A percentile compares a stretch with the other conserved stretches of the same genome.
These are phyloP conservation scores for Tinea trinotella DNA, from an alignment of 2,888 invertebrate species.

Conservation along the genomic window DNA sequence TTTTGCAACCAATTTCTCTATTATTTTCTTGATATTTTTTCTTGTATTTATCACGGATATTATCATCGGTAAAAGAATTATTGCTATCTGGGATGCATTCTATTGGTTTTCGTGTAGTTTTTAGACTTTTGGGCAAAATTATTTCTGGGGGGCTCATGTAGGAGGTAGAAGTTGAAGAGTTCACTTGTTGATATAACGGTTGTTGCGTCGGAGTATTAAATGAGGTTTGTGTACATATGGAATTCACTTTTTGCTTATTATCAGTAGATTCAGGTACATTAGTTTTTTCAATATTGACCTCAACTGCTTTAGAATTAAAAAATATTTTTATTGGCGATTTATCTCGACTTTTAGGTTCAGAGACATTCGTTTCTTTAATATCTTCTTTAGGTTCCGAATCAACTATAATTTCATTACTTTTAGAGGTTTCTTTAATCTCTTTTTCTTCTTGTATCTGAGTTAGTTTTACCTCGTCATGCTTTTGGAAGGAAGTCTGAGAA, in stretches of 20 bases:
- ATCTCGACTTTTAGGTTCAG: too few species aligned
- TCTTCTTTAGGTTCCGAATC: too few species aligned
- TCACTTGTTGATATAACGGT: slow-evolving; percentile 53
- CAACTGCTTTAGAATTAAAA: background rate
- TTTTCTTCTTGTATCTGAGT: background rate
- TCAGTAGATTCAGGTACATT: slow-evolving; percentile 29
- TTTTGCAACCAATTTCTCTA: background rate
- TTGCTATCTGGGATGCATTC: background rate
- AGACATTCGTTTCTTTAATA: too few species aligned
- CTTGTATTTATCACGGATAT: background rate
- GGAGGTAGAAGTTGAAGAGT: slow-evolving; percentile 64
- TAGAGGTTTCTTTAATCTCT: background rate
- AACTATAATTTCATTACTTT: background rate
- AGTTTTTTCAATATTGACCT: background rate
- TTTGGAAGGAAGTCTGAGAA: background rate
- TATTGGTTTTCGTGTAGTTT: background rate
- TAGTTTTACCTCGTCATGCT: background rate
- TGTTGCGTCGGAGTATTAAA: slow-evolving; percentile 32
- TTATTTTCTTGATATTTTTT: background rate
- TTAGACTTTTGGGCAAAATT: slow-evolving; percentile 5
- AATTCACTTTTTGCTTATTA: background rate
- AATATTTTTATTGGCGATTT: too few species aligned
- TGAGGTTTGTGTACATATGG: slow-evolving; percentile 53
- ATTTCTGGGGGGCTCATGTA: slow-evolving; percentile 67
- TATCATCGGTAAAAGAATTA: background rate